Conservation (phyloP, 2,888 invertebrate species). For the Archaeoteleia sp. region DNA sequence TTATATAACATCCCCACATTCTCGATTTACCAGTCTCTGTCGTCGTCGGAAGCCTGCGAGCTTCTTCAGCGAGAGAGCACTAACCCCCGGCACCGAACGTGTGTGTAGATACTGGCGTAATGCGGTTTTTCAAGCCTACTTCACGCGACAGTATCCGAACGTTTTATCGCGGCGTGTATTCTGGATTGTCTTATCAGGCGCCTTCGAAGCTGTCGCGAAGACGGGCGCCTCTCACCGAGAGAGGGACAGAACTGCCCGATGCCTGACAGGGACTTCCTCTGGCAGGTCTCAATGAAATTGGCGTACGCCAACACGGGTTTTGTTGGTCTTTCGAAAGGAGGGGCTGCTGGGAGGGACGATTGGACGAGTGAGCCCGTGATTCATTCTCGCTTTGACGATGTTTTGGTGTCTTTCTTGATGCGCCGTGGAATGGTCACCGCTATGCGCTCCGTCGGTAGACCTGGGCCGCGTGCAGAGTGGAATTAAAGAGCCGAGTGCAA, state of each 20-base stretch:
- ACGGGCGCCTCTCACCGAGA: conserved; percentile 12
- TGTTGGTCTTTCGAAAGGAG: conserved; percentile 19
- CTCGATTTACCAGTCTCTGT: conserved; percentile 11
- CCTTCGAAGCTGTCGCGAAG: not conserved
- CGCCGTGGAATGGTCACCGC: too few species aligned
- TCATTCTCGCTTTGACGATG: not conserved
- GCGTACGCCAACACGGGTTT: conserved; percentile 19
- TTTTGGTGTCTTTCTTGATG: not conserved
- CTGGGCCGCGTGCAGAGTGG: not conserved
- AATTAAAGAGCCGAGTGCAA: conserved; percentile 3
- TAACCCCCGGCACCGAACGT: conserved; percentile 33
- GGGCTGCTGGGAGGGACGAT: conserved; percentile 25
- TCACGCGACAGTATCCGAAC: not conserved
- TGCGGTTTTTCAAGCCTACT: conserved; percentile 5
- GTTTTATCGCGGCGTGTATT: conserved; percentile 1
- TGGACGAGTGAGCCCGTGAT: not conserved
- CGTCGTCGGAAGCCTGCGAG: conserved; percentile 9
- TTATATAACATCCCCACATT: conserved; percentile 46
- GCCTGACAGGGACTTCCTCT: not conserved
- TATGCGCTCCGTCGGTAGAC: not conserved
- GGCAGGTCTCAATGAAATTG: conserved; percentile 17
- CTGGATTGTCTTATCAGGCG: conserved; percentile 6
- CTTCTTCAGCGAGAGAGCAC: conserved; percentile 35
- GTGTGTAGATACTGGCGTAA: conserved; percentile 3
- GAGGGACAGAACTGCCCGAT: conserved; percentile 29